These are phyloP conservation scores for Alosa sapidissima DNA, from an alignment of 2,797 vertebrate genomes.

Conservation along the genomic window DNA sequence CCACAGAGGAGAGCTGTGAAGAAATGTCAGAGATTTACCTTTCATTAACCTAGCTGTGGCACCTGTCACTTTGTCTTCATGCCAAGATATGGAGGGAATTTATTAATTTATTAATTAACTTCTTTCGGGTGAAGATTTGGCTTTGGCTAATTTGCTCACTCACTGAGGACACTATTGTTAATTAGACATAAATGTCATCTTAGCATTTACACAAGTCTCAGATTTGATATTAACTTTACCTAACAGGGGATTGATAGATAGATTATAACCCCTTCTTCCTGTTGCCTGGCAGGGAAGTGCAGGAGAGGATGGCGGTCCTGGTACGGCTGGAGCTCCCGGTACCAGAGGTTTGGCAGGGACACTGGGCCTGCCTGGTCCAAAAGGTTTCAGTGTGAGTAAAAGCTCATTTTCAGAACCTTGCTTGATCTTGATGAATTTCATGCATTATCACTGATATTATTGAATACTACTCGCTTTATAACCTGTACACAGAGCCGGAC, in stretches of 20 bases:
- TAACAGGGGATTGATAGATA: background rate
- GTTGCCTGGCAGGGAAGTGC: slow-evolving; percentile 77
- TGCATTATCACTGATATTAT: background rate
- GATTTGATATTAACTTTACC: background rate
- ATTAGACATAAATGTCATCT: background rate
- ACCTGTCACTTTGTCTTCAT: background rate
- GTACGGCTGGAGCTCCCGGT: slow-evolving; percentile 85
- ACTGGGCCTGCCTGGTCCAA: slow-evolving; percentile 94
- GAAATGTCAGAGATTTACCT: background rate
- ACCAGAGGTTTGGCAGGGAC: slow-evolving; percentile 83
- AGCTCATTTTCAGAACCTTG: background rate
- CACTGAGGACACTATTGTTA: background rate
- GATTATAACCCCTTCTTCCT: background rate
- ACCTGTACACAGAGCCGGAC: background rate
- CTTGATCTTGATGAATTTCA: background rate
- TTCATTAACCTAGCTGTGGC: background rate
- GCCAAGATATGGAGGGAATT: no score
- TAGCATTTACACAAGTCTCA: background rate
- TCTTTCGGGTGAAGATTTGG: background rate
- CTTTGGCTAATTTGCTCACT: background rate
- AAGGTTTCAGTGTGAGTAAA: slow-evolving; percentile 87
- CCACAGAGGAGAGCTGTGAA: background rate
- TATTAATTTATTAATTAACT: background rate
- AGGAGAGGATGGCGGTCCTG: slow-evolving; percentile 92
- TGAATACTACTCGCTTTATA: background rate